Base-by-base conservation (phyloP, 2,888 invertebrate genomes). In the Clitarchus hookeri region DNA sequence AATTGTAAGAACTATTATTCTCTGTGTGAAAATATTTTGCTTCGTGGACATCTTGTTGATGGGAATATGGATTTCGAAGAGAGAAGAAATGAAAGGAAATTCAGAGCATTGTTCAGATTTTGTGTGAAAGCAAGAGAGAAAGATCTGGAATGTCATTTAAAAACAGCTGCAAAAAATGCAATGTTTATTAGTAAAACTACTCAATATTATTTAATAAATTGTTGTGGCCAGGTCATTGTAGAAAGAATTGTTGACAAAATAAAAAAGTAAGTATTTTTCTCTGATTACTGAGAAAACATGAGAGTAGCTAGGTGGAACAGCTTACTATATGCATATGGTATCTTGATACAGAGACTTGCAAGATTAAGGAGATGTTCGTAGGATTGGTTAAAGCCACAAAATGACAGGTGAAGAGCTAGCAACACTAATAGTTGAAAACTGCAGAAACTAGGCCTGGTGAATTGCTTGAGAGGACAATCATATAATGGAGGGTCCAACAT, bases 311-410 rank as follows among this genome's bases (percentile, higher is more conserved):
- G 25, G 25, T 27, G 44, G 11, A 44, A 16, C 23, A 83, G 44
- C 48, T 83, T 25, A 44, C 48, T 26, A 48, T 83, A 48, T 44
- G 19, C 3, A 25, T 44, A 23, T 36, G 44, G 13, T 83, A 25
- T 83, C n/a, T 83, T 83, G 83, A 83, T 48, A 44, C n/a, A n/a
- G 83, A 65, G 27, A 27, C 12, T 19, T 13, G 16, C 27, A 54
- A 25, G 53, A 36, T 84, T 53, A 65, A 65, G 65, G 65, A 84
- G 84, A 36, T 54, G 65, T 84, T 84, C 53, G 53, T n/a, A 54
- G 65, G 54, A 3, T 83, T 83, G 44, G 48, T 48, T 44, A 8
- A 25, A 48, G n/a, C 44, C 44, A 65, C n/a, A 19, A 65, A 11
- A 65, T 23, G 8, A 65, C 65, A 65, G 65, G 65, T 65, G 65